Conservation (phyloP, 2,113 vertebrate genomes). For the Centropristis striata region DNA sequence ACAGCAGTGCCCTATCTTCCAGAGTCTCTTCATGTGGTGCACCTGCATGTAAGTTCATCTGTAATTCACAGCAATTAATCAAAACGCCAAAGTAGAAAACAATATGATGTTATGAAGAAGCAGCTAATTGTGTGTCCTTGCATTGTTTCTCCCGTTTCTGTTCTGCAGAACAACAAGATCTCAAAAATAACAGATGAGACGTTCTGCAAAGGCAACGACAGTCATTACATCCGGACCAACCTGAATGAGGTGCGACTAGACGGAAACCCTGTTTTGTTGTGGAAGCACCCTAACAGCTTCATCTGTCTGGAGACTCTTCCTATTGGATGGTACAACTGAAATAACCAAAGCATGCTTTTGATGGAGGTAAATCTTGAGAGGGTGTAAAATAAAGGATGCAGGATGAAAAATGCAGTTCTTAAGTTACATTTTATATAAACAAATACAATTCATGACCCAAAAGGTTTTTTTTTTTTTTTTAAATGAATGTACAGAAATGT, state of each 20-base stretch:
- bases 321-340: slow-evolving; percentile 89
- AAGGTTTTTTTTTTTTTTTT: background rate
- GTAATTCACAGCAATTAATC: background rate
- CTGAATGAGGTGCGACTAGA: slow-evolving; percentile 92
- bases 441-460: slow-evolving; percentile 14
- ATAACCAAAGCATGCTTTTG: slow-evolving; percentile 15
- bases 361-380: background rate
- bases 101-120: too few species aligned
- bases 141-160: slow-evolving; percentile 12
- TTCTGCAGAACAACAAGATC: slow-evolving; percentile 93
- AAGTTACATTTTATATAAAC: slow-evolving; percentile 42
- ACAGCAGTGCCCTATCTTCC: slow-evolving; percentile 93
- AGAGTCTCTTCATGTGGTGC: slow-evolving; percentile 91
- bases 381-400: slow-evolving; percentile 16
- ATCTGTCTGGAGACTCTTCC: slow-evolving; percentile 91
- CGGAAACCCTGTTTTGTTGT: slow-evolving; percentile 90
- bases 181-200: slow-evolving; percentile 90
- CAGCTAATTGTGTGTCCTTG: slow-evolving; percentile 29
- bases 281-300: slow-evolving; percentile 91
- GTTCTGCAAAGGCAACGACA: slow-evolving; percentile 93
- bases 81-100: too few species aligned
- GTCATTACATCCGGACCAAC: slow-evolving; percentile 87
- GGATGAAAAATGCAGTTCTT: slow-evolving; percentile 16
- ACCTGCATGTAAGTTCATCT: slow-evolving; percentile 89
- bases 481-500: background rate